Conservation (phyloP, 2,888 invertebrate species). For the Hyposoter didymator region DNA sequence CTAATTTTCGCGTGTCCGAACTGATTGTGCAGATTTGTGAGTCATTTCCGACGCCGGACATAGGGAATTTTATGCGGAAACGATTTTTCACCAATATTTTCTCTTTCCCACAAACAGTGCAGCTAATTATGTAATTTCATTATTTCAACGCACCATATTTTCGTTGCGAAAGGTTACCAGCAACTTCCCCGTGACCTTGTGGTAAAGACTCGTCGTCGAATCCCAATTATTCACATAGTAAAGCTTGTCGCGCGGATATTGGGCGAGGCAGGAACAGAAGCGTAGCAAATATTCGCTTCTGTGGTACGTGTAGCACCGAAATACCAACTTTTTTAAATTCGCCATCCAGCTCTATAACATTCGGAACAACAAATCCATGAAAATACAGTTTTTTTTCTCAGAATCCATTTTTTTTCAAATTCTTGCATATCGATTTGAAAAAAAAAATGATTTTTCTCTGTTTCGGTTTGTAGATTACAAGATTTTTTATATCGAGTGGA, state of each 20-base stretch:
- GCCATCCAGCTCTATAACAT: slow-evolving; percentile 86
- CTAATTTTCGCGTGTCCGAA: too few species aligned
- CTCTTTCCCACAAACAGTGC: neutral
- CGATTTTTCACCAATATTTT: neutral
- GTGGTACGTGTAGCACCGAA: slow-evolving; percentile 90
- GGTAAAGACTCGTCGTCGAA: slow-evolving; percentile 90
- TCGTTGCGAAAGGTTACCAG: slow-evolving; percentile 91
- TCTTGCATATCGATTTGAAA: neutral
- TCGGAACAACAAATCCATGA: slow-evolving; percentile 13
- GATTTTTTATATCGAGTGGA: too few species aligned
- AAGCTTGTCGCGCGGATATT: slow-evolving; percentile 87
- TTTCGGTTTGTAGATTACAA: too few species aligned
- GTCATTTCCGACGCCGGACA: too few species aligned
- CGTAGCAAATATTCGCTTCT: slow-evolving; percentile 89
- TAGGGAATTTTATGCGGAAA: too few species aligned
- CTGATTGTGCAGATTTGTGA: too few species aligned
- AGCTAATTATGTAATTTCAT: neutral
- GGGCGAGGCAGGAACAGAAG: slow-evolving; percentile 89
- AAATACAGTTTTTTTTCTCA: neutral
- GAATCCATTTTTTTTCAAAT: neutral
- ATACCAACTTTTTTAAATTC: slow-evolving; percentile 88
- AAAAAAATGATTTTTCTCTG: neutral
- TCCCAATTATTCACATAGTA: slow-evolving; percentile 90
- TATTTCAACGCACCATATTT: slow-evolving; percentile 85
- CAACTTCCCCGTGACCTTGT: slow-evolving; percentile 87